These are phyloP conservation scores for Corydoras sp. DNA, from an alignment of 2,113 vertebrate genomes.

Conservation along the genomic window DNA sequence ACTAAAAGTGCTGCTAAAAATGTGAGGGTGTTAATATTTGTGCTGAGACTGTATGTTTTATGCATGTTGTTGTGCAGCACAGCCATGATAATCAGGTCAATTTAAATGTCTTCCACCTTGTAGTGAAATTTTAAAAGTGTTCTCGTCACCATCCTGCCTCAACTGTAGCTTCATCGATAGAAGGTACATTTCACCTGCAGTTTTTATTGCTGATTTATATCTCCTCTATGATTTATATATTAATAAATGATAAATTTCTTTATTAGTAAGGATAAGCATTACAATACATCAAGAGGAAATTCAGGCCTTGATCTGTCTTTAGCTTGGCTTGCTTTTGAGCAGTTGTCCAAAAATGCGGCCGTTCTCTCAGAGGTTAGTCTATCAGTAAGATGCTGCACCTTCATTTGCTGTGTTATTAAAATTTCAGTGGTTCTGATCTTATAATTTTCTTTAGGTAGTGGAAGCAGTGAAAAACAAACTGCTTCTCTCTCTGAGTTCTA, in stretches of 20 bases:
- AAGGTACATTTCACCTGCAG: constrained; percentile 44
- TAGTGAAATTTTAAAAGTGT: constrained; percentile 53
- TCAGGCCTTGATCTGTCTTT: constrained; percentile 50
- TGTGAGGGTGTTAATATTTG: no score
- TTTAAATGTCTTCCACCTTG: background rate
- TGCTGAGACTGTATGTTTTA: no score
- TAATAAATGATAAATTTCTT: background rate
- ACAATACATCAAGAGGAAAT: constrained; percentile 41
- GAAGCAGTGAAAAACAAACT: constrained; percentile 14
- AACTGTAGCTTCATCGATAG: constrained; percentile 56
- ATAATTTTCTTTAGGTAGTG: constrained; percentile 31
- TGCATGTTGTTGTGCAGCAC: background rate
- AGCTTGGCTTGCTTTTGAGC: constrained; percentile 45
- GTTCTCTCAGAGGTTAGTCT: constrained; percentile 47
- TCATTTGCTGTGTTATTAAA: constrained; percentile 18
- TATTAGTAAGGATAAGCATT: constrained; percentile 53
- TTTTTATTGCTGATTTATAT: background rate
- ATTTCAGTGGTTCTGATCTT: background rate
- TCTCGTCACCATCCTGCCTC: constrained; percentile 51
- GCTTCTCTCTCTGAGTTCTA: constrained; percentile 28
- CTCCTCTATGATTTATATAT: background rate
- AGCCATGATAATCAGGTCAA: background rate
- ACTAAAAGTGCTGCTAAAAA: no score
- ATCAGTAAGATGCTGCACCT: constrained; percentile 20
- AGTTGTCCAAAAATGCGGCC: constrained; percentile 33